A percentile compares a stretch with the other conserved stretches of the same genome.
These are phyloP conservation scores for Thumatha senex DNA, from an alignment of 2,888 invertebrate genomes.

Conservation along the genomic window DNA sequence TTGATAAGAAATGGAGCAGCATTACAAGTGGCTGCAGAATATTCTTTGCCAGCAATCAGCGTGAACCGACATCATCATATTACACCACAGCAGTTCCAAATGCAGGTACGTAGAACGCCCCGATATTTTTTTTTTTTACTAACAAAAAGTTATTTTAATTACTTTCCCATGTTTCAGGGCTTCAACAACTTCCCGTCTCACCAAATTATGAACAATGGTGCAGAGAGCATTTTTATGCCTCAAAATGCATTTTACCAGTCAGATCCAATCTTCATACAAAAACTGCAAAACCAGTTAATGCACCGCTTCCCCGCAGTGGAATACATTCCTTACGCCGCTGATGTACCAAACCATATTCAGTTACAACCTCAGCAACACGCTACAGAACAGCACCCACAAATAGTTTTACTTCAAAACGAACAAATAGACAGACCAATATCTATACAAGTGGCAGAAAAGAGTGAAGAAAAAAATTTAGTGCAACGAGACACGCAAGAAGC, in stretches of 20 bases:
- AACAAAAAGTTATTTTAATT: background rate
- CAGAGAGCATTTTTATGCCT: constrained; percentile 65
- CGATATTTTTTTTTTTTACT: background rate
- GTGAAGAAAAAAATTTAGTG: constrained; percentile 60
- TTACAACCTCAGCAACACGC: constrained; percentile 31
- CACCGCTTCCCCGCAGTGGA: constrained; percentile 70
- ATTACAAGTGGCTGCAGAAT: constrained; percentile 70
- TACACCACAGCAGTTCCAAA: constrained; percentile 60
- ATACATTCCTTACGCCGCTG: constrained; percentile 71
- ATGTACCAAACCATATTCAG: constrained; percentile 39
- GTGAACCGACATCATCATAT: constrained; percentile 67
- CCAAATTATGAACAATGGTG: constrained; percentile 62
- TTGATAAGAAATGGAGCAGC: constrained; percentile 67
- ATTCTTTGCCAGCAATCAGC: constrained; percentile 67
- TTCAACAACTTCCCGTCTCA: constrained; percentile 54
- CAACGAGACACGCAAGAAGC: constrained; percentile 71
- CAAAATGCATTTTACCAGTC: constrained; percentile 78
- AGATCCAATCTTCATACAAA: constrained; percentile 75
- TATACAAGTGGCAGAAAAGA: constrained; percentile 46
- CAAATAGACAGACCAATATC: constrained; percentile 48
- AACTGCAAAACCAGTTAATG: constrained; percentile 66
- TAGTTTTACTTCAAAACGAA: constrained; percentile 62
- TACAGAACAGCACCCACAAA: constrained; percentile 37
- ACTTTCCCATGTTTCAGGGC: constrained; percentile 18
- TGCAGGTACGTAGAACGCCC: constrained; percentile 49